Conservation (phyloP, 2,113 vertebrate species). For the Microcebus jonahi region DNA sequence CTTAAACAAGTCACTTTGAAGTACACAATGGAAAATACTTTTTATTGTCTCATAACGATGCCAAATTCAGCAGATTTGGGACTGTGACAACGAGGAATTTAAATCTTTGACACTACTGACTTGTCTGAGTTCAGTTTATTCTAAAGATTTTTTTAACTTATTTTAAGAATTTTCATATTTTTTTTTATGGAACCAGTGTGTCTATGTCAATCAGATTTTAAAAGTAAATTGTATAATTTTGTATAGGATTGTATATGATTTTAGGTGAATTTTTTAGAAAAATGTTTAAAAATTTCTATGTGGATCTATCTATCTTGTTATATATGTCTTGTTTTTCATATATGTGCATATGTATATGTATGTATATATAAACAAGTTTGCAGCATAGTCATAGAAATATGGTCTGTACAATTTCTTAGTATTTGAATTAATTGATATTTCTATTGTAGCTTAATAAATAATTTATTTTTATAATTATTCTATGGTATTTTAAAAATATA, state of each 20-base stretch:
- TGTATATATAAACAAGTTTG: background rate
- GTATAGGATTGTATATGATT: background rate
- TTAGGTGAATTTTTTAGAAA: background rate
- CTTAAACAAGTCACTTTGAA: background rate
- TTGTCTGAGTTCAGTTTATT: background rate
- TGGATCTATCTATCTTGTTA: background rate
- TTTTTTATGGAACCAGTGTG: background rate
- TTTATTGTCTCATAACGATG: background rate
- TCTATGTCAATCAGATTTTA: background rate
- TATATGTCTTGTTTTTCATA: background rate
- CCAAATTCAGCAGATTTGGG: background rate
- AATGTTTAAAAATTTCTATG: background rate
- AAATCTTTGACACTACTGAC: background rate
- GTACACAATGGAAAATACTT: background rate
- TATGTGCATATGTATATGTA: background rate
- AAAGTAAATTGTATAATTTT: background rate
- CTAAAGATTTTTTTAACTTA: background rate
- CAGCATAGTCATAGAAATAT: background rate
- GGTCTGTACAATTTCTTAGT: background rate
- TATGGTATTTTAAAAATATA: background rate
- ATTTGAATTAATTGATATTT: background rate
- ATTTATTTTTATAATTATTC: background rate
- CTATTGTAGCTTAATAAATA: background rate
- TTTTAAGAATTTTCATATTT: background rate
- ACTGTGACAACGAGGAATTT: background rate